A percentile compares a stretch with the other conserved stretches of the same genome.
Conservation (phyloP, 92 coral and sea anemone species). For the Palythoa grandiflora region DNA sequence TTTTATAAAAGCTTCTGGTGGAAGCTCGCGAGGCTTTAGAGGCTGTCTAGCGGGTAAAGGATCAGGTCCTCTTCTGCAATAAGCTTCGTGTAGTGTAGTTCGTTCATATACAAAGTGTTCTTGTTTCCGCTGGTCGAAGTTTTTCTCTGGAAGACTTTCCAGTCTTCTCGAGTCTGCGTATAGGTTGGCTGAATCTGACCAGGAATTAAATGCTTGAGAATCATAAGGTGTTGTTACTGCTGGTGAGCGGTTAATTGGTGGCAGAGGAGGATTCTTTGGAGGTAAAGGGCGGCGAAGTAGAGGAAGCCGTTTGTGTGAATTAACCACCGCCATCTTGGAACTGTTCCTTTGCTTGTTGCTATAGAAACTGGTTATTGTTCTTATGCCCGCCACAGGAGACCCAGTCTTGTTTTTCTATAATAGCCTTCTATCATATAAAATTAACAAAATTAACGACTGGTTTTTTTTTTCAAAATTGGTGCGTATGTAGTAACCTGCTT, state of each 20-base stretch:
- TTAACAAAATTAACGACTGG: too few species aligned
- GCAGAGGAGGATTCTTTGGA: slow-evolving; percentile 75
- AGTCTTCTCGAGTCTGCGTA: slow-evolving; percentile 4
- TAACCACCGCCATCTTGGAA: slow-evolving; percentile 92
- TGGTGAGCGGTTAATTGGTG: slow-evolving; percentile 54
- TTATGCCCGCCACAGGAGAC: background rate
- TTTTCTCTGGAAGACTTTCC: slow-evolving; percentile 37
- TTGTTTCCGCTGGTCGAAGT: background rate
- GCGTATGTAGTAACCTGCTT: too few species aligned
- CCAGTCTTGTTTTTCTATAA: background rate
- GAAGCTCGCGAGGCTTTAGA: slow-evolving; percentile 79
- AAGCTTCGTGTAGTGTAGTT: slow-evolving; percentile 53
- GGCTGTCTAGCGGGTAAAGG: slow-evolving; percentile 90
- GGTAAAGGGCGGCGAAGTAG: slow-evolving; percentile 98
- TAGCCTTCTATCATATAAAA: too few species aligned
- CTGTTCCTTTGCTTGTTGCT: slow-evolving; percentile 47
- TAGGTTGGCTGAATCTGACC: slow-evolving; percentile 8
- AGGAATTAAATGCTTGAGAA: slow-evolving; percentile 30
- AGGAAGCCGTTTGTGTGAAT: slow-evolving; percentile 66
- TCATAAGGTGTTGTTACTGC: slow-evolving; percentile 54
- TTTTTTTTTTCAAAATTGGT: too few species aligned
- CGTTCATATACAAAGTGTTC: slow-evolving; percentile 15
- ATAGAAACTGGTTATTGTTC: background rate
- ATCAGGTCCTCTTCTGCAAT: slow-evolving; percentile 84
- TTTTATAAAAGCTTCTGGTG: slow-evolving; percentile 68